Evolutionary conservation across 2,113 vertebrate species (phyloP).

Genomic region (Pedionomus torquatus): DNA sequence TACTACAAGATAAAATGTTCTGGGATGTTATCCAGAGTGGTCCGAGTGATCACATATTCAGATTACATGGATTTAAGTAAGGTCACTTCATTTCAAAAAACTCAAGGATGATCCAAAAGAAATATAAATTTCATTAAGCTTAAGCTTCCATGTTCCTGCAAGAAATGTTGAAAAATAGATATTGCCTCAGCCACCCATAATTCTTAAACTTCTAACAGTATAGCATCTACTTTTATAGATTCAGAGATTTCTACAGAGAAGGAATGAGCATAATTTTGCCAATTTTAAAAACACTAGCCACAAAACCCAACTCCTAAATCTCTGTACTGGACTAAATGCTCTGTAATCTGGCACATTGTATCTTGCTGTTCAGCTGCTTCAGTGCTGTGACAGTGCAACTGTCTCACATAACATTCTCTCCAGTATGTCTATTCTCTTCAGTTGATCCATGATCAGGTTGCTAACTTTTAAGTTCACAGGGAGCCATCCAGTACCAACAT

Average conservation of each 20-base stretch:
- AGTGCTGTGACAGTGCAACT: not conserved
- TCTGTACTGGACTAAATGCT: not conserved
- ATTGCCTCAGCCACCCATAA: not conserved
- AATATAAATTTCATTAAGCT: not conserved
- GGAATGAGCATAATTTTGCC: not conserved
- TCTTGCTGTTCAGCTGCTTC: not conserved
- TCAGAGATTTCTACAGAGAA: not conserved
- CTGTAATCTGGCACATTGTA: not conserved
- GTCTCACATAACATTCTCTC: not conserved
- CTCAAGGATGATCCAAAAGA: not conserved
- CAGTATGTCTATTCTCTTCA: fast-evolving
- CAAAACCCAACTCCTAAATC: not conserved
- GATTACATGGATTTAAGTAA: not conserved
- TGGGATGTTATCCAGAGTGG: not conserved
- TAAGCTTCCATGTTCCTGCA: not conserved
- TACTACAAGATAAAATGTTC: slow-evolving; percentile 8
- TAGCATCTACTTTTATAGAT: not conserved
- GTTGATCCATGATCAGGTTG: not conserved
- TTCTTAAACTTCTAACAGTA: not conserved
- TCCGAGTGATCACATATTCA: not conserved
- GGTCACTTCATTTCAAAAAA: not conserved
- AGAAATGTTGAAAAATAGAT: not conserved
- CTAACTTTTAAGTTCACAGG: not conserved
- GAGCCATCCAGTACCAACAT: not conserved
- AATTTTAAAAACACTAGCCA: not conserved